A percentile compares a stretch with the other conserved stretches of the same genome.
Conservation (phyloP, 2,888 invertebrate genomes). For the Tupiocoris notatus region DNA sequence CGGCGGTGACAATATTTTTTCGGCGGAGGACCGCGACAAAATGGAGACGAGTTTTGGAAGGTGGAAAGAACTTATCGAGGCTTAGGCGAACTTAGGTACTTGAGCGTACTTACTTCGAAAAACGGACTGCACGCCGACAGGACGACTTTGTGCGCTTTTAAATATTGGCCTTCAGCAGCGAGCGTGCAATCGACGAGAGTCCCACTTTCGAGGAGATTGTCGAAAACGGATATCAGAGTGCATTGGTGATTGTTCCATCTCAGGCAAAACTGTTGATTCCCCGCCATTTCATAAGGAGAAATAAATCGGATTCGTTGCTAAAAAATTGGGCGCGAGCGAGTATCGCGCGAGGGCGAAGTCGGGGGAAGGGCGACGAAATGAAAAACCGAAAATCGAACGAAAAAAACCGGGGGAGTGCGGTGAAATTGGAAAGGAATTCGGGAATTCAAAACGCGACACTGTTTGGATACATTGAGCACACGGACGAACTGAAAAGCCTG, state of each 20-base stretch:
- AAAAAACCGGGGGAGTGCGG: conserved; percentile 12
- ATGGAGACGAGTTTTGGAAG: too few species aligned
- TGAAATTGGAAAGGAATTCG: too few species aligned
- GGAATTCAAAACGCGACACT: conserved; percentile 43
- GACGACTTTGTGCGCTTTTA: conserved; percentile 93
- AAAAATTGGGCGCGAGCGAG: too few species aligned
- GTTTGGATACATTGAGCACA: conserved; percentile 46
- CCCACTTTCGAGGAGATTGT: conserved; percentile 85
- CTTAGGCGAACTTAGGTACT: too few species aligned
- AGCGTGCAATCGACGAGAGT: conserved; percentile 91
- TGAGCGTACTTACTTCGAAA: conserved; percentile 59
- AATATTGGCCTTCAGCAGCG: conserved; percentile 87
- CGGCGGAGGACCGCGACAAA: too few species aligned
- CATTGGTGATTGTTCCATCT: conserved; percentile 95
- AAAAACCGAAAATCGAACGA: conserved; percentile 35
- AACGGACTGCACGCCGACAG: conserved; percentile 70
- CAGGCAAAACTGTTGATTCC: conserved; percentile 81
- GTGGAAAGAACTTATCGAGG: too few species aligned
- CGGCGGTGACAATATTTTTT: too few species aligned
- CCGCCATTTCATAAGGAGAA: conserved; percentile 46
- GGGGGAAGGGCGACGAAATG: background rate
- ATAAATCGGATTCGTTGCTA: background rate
- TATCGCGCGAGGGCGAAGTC: background rate
- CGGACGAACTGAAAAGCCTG: conserved; percentile 44
- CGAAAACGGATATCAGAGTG: conserved; percentile 87